These are phyloP conservation scores for Agelastica alni DNA, from an alignment of 2,888 invertebrate genomes.

Conservation along the genomic window DNA sequence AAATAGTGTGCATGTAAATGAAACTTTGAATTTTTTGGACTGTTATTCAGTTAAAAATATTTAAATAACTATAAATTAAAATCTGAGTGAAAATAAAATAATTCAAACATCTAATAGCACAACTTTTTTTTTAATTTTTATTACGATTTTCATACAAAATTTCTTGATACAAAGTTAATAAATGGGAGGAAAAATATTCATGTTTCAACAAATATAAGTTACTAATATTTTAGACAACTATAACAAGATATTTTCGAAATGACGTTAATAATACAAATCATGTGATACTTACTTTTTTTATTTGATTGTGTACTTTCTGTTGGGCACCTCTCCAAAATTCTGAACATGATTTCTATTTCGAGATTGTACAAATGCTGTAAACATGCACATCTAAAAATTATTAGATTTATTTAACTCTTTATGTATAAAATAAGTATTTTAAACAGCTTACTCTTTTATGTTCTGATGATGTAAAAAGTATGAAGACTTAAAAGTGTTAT, in stretches of 20 bases:
- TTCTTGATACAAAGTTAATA: too few relatives aligned
- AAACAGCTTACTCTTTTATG: slow-evolving; percentile 34
- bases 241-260: too few relatives aligned
- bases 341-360: slow-evolving; percentile 39
- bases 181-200: too few relatives aligned
- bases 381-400: slow-evolving; percentile 47
- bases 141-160: too few relatives aligned
- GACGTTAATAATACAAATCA: too few relatives aligned
- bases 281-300: not conserved
- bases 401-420: slow-evolving; percentile 3
- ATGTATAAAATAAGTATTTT: slow-evolving; percentile 2
- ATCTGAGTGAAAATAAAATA: too few relatives aligned
- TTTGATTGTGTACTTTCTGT: slow-evolving; percentile 22
- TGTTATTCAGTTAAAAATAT: too few relatives aligned
- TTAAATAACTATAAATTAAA: too few relatives aligned
- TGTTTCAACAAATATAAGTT: too few relatives aligned
- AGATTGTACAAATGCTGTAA: slow-evolving; percentile 41
- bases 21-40: not conserved
- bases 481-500: slow-evolving; percentile 40
- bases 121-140: too few relatives aligned
- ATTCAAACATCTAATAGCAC: too few relatives aligned
- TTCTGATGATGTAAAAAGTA: slow-evolving; percentile 40
- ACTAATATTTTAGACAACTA: too few relatives aligned
- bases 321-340: slow-evolving; percentile 31
- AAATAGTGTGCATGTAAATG: not conserved